A percentile compares a stretch with the other conserved stretches of the same genome.
phyloP scores from a whole-genome alignment of 2,888 invertebrate genomes.

The Stratiomys singularior region DNA sequence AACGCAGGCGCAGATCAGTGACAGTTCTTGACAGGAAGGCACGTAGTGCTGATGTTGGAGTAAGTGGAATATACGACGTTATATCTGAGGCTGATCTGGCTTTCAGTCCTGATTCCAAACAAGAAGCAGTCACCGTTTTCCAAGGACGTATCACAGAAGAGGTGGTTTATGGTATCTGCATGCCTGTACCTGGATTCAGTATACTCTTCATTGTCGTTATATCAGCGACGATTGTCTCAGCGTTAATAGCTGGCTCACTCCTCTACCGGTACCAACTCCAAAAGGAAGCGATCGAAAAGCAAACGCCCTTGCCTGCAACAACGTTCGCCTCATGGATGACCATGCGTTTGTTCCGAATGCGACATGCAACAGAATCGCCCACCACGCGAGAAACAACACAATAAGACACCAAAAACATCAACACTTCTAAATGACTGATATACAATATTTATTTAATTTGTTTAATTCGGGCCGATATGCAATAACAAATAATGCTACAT shows the following conservation, averaged over 20 bases:
- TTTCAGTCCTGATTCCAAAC: conserved; percentile 83
- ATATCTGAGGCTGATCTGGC: conserved; percentile 92
- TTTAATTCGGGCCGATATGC: conserved; percentile 56
- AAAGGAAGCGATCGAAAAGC: conserved; percentile 71
- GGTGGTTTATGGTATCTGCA: conserved; percentile 90
- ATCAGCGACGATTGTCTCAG: conserved; percentile 87
- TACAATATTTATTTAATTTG: conserved; percentile 43
- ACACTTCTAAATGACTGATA: conserved; percentile 50
- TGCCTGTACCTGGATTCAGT: conserved; percentile 90
- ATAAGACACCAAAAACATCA: conserved; percentile 51
- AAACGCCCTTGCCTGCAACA: conserved; percentile 70
- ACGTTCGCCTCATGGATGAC: conserved; percentile 82
- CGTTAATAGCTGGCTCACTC: conserved; percentile 84
- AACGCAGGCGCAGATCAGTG: conserved; percentile 73
- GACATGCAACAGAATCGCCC: conserved; percentile 58
- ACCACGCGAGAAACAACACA: conserved; percentile 59
- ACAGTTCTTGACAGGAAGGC: conserved; percentile 77
- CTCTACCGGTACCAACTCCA: conserved; percentile 82
- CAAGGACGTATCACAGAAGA: conserved; percentile 89
- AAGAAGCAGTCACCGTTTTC: conserved; percentile 86
- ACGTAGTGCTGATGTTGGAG: conserved; percentile 87
- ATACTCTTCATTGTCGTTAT: conserved; percentile 88
- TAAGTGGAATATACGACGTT: conserved; percentile 89
- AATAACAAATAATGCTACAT: conserved; percentile 52
- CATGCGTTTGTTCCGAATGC: conserved; percentile 71